These are phyloP conservation scores for Ichneumoninae sp. DNA, from an alignment of 2,888 invertebrate genomes.

Conservation along the genomic window DNA sequence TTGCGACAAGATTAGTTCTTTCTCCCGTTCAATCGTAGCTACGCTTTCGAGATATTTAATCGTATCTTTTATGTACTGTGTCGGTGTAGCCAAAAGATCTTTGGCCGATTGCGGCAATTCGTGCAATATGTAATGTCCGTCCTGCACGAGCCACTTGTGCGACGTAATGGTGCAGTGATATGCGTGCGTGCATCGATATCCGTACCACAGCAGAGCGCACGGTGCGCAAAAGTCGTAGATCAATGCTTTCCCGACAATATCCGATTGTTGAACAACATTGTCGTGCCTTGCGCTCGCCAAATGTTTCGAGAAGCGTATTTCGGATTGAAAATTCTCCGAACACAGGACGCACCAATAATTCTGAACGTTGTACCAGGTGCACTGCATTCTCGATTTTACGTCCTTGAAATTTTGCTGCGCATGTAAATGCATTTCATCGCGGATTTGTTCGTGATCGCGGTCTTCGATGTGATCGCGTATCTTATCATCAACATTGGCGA, in stretches of 20 bases:
- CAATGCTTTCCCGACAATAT: neutral
- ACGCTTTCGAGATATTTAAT: conserved; percentile 64
- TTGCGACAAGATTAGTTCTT: conserved; percentile 59
- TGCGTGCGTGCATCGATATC: conserved; percentile 34
- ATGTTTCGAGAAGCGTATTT: conserved; percentile 45
- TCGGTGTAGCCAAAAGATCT: conserved; percentile 44
- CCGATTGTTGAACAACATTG: neutral
- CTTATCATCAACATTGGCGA: conserved; percentile 41
- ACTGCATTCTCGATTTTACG: neutral
- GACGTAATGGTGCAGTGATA: conserved; percentile 32
- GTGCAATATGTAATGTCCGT: neutral
- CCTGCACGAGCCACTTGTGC: conserved; percentile 11
- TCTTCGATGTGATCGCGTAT: conserved; percentile 32
- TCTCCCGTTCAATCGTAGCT: conserved; percentile 54
- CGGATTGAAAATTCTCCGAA: neutral
- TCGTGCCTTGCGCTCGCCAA: conserved; percentile 9
- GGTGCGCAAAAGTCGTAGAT: conserved; percentile 58
- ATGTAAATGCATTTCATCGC: neutral
- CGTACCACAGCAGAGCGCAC: conserved; percentile 61
- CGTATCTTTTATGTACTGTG: conserved; percentile 59
- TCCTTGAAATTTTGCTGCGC: conserved; percentile 36
- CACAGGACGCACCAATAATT: conserved; percentile 61
- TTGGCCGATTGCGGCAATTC: conserved; percentile 37
- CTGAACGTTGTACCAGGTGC: conserved; percentile 55
- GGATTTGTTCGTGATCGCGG: conserved; percentile 6